Evolutionary conservation across 2,888 invertebrate genomes (phyloP), one percentile per base, ranked within the genome.

Genomic region (Gastrophysa polygoni): DNA sequence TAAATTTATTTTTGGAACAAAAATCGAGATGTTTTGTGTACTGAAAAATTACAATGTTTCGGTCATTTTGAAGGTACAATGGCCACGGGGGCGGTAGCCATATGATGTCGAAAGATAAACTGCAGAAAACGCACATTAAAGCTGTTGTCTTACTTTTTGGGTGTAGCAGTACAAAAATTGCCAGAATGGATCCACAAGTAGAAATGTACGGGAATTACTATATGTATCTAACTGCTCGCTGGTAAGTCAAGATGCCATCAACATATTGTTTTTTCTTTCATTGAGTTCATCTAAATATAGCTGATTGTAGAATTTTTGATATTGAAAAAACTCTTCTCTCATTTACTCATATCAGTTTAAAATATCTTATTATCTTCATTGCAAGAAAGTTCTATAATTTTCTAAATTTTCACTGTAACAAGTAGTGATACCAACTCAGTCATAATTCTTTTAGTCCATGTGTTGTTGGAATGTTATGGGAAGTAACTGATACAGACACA

Each of bases 31-130:
- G n/a, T n/a, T n/a, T n/a, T n/a, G n/a, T n/a, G n/a, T n/a, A n/a
- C n/a, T n/a, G n/a, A n/a, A n/a, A n/a, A n/a, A n/a, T n/a, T 17
- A n/a, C 43, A 21, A 5, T 46, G 2, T 8, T 48, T 55, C 11
- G 29, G 14, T 47, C n/a, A n/a, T n/a, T 46, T 55, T 18, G 34
- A 57, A 55, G 89, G 14, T 91, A 89, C 77, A 85, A 85, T 73
- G 91, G 91, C 20, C 91, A 91, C 77, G 90, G 90, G 2, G 85
- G 85, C 62, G 90, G 90, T 0, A 80, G 84, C 44, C 86, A 87
- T 72, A 88, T 85, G 72, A 79, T 89, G 50, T 81, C 84, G 14
- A 83, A 84, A 20, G 83, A 85, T 43, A 80, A 83, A 66, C 81
- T 90, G 49, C 84, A 86, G 71, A 83, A 83, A 68, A 75, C 85